These are phyloP conservation scores for Choreutis nemorana DNA, from an alignment of 2,888 invertebrate species.

Conservation along the genomic window DNA sequence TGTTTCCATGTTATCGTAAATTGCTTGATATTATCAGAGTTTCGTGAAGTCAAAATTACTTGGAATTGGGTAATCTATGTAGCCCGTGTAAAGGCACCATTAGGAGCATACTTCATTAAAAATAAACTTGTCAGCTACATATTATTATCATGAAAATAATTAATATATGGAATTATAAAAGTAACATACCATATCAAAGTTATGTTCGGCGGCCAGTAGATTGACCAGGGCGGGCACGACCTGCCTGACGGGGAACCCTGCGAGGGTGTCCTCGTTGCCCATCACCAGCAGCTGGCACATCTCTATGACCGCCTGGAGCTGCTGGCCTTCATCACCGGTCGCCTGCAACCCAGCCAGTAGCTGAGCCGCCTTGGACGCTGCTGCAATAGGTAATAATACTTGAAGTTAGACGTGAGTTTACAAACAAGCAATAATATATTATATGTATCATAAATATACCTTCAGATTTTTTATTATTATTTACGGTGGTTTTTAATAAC, in stretches of 20 bases:
- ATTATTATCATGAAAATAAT: too few species aligned
- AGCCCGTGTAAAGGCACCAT: too few species aligned
- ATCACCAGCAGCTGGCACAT: conserved; percentile 99
- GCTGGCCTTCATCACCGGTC: conserved; percentile 93
- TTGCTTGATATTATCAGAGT: too few species aligned
- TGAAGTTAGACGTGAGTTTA: neutral
- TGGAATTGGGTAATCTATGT: too few species aligned
- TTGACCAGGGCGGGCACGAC: conserved; percentile 95
- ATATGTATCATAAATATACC: too few species aligned
- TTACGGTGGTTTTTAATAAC: too few species aligned
- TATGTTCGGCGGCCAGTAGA: conserved; percentile 95
- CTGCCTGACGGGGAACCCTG: conserved; percentile 98
- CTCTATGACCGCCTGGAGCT: conserved; percentile 95
- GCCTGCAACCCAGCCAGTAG: conserved; percentile 91
- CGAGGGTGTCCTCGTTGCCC: conserved; percentile 98
- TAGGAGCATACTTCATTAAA: too few species aligned
- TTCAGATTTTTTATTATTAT: too few species aligned
- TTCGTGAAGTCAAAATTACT: too few species aligned
- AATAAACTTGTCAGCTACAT: too few species aligned
- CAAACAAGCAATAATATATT: too few species aligned
- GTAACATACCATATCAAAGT: conserved; percentile 91
- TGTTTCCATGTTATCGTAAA: too few species aligned
- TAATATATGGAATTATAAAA: conserved; percentile 2
- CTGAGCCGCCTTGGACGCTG: conserved; percentile 93
- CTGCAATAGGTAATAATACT: conserved; percentile 30